A percentile compares a stretch with the other conserved stretches of the same genome.
Conservation (phyloP, 2,113 vertebrate genomes). For the Axis porcinus region DNA sequence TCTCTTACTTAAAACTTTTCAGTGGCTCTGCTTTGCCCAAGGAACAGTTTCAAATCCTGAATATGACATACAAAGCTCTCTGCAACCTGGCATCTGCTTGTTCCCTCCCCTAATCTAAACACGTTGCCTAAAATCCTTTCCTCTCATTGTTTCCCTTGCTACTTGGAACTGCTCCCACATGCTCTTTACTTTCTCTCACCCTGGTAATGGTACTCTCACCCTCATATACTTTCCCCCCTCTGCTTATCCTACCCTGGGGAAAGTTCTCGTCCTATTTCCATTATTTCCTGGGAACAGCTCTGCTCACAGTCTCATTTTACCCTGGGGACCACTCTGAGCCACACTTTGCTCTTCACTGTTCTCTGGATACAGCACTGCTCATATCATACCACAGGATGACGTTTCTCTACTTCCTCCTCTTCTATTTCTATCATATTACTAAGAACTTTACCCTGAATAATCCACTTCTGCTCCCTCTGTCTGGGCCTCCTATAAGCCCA, state of each 20-base stretch:
- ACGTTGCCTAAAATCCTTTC: neutral
- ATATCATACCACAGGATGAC: neutral
- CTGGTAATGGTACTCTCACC: neutral
- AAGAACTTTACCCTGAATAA: neutral
- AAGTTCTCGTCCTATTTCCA: neutral
- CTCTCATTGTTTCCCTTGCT: neutral
- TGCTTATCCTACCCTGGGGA: neutral
- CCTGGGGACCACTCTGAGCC: neutral
- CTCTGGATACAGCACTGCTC: neutral
- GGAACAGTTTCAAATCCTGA: conserved; percentile 10
- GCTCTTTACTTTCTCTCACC: neutral
- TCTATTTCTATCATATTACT: neutral
- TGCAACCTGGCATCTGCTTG: neutral
- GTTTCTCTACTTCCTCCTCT: neutral
- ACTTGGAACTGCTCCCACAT: neutral
- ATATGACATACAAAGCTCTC: neutral
- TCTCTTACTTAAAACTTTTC: conserved; percentile 18
- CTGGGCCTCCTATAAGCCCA: neutral
- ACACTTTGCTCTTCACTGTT: neutral
- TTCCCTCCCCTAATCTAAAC: neutral
- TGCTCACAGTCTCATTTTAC: neutral
- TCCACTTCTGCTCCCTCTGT: neutral
- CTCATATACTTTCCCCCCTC: neutral
- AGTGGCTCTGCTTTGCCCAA: neutral
- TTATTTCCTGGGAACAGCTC: neutral